Evolutionary conservation across 2,113 vertebrate genomes (phyloP).

Genomic region (Dipodomys stephensi): DNA sequence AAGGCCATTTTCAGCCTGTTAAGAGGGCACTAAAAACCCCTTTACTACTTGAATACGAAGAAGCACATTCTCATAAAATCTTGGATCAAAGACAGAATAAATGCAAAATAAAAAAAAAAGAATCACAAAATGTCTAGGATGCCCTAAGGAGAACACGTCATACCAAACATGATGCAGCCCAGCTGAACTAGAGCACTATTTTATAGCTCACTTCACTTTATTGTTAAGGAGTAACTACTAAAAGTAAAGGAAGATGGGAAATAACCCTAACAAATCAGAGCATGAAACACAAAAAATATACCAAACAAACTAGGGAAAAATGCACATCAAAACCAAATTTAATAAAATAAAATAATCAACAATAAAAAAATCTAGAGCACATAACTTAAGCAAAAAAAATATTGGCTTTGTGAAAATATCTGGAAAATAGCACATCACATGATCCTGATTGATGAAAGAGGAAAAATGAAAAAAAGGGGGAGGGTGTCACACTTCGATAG

Average conservation of each 20-base stretch:
- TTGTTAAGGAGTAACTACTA: background rate
- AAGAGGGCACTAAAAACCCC: background rate
- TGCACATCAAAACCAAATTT: background rate
- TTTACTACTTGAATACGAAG: background rate
- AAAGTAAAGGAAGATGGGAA: background rate
- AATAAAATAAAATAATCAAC: background rate
- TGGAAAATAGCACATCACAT: background rate
- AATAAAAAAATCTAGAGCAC: background rate
- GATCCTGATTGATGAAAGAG: background rate
- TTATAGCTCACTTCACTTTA: background rate
- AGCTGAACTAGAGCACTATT: background rate
- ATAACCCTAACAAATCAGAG: background rate
- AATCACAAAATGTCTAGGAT: background rate
- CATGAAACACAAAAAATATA: background rate
- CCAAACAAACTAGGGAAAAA: background rate
- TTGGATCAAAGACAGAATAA: background rate
- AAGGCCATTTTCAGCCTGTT: background rate
- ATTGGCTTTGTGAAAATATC: background rate
- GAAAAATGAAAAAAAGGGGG: background rate
- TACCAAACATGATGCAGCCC: no score
- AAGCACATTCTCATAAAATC: background rate
- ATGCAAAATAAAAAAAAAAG: background rate
- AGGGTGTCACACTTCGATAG: background rate
- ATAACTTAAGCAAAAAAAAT: background rate
- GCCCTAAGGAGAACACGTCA: background rate